Evolutionary conservation across 1,140 invertebrate genomes (phyloP), one percentile per base, ranked within the genome.

Genomic region (Trichonephila clavipes): DNA sequence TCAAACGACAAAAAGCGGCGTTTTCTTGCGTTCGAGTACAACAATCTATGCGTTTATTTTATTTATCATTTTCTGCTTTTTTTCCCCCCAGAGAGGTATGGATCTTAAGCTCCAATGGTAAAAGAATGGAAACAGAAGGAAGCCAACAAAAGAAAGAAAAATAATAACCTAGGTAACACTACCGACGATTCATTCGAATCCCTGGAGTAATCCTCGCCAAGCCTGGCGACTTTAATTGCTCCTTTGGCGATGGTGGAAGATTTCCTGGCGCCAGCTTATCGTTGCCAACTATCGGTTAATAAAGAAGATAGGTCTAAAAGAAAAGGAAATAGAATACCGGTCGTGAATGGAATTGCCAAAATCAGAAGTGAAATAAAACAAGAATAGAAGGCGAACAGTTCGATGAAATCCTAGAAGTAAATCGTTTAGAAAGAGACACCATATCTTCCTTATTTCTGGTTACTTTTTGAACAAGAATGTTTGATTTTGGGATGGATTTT

Each of bases 261-360:
- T 90, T 81, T 81, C 72, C 77, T 28, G 40, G 69, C 44, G 69
- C 72, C 51, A 58, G 69, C 89, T 90, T 90, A 90, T 90, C 89
- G 89, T 82, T 90, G 89, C 89, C 89, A 90, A 90, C 89, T 81
- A 90, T 90, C 89, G 72, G 89, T 90, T 90, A 90, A 90, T 90
- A 90, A 90, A 90, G 72, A 81, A 90, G 44, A 44, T 62, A 82
- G 72, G 89, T 16, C 24, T 40, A 62, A 90, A 62, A 90, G 72
- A 59, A 72, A 40, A 59, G 40, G 21, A 58, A 89, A 69, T 89
- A 62, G 88, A 72, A 89, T 89, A 59, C 88, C 34, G 19, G 51
- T 82, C 89, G 89, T 90, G 89, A 90, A 82, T 81, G 72, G 89
- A 90, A 90, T 90, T 90, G 89, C 89, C 72, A 90, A 81, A 90